These are phyloP conservation scores for Eulemur mongoz DNA, from an alignment of 2,797 vertebrate species.

Conservation along the genomic window DNA sequence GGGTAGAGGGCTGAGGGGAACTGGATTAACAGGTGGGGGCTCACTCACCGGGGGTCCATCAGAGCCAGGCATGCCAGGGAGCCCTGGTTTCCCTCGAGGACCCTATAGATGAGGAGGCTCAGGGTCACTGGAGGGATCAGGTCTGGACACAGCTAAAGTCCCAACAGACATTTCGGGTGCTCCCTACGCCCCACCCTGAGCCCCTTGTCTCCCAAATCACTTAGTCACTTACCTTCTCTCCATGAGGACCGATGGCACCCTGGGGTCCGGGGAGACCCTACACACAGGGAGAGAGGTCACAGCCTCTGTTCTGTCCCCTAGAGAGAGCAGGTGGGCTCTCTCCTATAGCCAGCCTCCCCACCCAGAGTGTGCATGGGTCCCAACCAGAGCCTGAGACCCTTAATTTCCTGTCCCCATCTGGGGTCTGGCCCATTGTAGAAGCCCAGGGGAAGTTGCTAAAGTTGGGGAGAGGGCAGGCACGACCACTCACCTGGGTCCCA, in stretches of 20 bases:
- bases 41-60: conserved; percentile 93
- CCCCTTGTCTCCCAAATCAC: neutral
- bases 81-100: conserved; percentile 93
- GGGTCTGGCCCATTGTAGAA: neutral
- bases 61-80: conserved; percentile 94
- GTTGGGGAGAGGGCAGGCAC: neutral
- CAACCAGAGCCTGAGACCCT: neutral
- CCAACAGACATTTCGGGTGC: neutral
- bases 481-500: conserved; percentile 90
- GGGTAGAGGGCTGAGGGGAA: neutral
- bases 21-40: neutral
- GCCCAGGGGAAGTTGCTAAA: neutral
- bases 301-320: rapidly evolving
- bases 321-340: neutral
- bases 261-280: conserved; percentile 94
- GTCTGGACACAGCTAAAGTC: neutral
- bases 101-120: conserved; percentile 83
- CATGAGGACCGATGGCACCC: conserved; percentile 90
- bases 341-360: neutral
- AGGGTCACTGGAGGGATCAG: neutral
- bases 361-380: neutral
- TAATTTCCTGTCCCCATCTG: neutral
- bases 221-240: conserved; percentile 90
- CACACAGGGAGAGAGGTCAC: neutral
- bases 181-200: neutral